These are phyloP conservation scores for Andrena dorsata DNA, from an alignment of 2,888 invertebrate species.

Conservation along the genomic window DNA sequence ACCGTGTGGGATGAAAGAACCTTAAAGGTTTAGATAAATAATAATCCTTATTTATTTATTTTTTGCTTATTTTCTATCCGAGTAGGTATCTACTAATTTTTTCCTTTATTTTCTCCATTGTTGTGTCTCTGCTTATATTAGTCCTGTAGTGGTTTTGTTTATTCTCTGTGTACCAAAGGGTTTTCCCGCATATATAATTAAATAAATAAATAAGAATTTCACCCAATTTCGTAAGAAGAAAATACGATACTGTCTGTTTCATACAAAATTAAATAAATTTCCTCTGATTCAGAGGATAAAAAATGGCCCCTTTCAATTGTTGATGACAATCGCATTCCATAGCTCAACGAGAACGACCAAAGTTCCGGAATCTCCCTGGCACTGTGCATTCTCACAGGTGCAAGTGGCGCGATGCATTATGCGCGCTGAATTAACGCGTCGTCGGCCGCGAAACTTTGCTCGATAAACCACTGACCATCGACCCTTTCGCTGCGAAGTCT, in stretches of 20 bases:
- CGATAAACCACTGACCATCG: conserved; percentile 52
- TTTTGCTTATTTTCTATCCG: too few relatives aligned
- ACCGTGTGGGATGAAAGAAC: too few relatives aligned
- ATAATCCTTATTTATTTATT: too few relatives aligned
- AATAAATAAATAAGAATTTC: too few relatives aligned
- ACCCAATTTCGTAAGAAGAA: too few relatives aligned
- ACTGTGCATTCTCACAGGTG: neutral
- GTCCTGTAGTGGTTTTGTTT: too few relatives aligned
- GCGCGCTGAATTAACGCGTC: conserved; percentile 49
- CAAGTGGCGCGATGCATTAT: conserved; percentile 47
- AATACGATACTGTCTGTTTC: neutral
- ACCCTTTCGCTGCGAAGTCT: conserved; percentile 32
- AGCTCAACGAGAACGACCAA: neutral
- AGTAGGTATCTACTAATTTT: too few relatives aligned
- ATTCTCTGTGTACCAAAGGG: too few relatives aligned
- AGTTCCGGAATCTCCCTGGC: neutral
- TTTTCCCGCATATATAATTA: too few relatives aligned
- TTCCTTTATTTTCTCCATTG: too few relatives aligned
- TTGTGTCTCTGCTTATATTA: too few relatives aligned
- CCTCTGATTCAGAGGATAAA: neutral
- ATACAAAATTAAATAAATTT: neutral
- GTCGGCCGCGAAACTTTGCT: conserved; percentile 32
- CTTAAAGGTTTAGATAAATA: too few relatives aligned
- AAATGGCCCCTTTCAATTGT: conserved; percentile 14
- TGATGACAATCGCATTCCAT: neutral